phyloP scores from a whole-genome alignment of 2,888 invertebrate species.

The Nomada fucata region DNA sequence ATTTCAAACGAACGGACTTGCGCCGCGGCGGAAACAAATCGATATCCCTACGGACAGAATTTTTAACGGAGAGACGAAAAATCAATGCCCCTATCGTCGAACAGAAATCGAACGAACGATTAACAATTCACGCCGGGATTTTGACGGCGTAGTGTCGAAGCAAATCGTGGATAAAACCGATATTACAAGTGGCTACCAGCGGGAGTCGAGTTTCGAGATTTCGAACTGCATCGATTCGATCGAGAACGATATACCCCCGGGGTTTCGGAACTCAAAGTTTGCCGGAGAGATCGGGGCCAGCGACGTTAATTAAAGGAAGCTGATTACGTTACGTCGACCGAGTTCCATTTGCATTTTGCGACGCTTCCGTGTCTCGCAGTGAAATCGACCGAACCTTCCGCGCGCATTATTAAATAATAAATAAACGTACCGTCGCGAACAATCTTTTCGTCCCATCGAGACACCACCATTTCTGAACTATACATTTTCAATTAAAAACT shows the following conservation, averaged over 20 bases:
- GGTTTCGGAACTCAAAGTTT: constrained; percentile 4
- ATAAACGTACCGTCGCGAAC: too few relatives aligned
- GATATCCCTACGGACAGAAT: background rate
- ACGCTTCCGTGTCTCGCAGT: background rate
- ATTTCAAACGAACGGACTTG: background rate
- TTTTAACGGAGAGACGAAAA: background rate
- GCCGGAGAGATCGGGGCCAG: constrained; percentile 1
- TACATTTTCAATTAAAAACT: too few relatives aligned
- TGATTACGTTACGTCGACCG: constrained; percentile 29
- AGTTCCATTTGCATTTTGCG: constrained; percentile 13
- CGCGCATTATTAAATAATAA: too few relatives aligned
- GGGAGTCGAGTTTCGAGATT: constrained; percentile 40
- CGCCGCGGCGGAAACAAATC: background rate
- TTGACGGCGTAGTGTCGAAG: constrained; percentile 31
- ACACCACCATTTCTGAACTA: too few relatives aligned
- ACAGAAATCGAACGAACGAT: too few relatives aligned
- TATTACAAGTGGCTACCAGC: background rate
- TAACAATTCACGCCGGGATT: background rate
- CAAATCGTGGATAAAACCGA: constrained; percentile 18
- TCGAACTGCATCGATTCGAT: constrained; percentile 48
- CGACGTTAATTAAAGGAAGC: constrained; percentile 47
- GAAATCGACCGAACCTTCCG: too few relatives aligned
- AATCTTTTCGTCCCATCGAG: too few relatives aligned
- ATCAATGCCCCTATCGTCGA: too few relatives aligned
- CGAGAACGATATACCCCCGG: constrained; percentile 49